Conservation (phyloP, 2,888 invertebrate genomes). For the Digitonthophagus gazella region DNA sequence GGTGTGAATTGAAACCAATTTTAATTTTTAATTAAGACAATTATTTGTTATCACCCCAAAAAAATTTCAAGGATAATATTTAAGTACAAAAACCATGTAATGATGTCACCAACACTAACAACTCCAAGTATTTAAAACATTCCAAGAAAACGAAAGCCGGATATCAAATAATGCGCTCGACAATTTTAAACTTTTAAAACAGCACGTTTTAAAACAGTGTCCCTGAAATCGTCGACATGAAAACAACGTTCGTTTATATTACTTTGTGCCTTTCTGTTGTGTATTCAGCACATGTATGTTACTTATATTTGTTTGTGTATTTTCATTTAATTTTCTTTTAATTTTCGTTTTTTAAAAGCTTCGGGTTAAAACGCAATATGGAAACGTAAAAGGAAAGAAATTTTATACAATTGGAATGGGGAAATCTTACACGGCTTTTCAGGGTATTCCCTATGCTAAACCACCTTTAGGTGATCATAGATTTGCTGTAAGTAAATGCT, state of each 20-base stretch:
- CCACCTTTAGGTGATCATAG: constrained; percentile 26
- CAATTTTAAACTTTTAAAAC: too few relatives aligned
- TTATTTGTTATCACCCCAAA: too few relatives aligned
- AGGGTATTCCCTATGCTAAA: constrained; percentile 26
- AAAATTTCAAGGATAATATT: too few relatives aligned
- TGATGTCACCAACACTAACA: background rate
- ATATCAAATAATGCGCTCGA: background rate
- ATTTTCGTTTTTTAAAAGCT: background rate
- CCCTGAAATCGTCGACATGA: background rate
- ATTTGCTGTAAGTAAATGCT: constrained; percentile 24
- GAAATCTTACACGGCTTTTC: constrained; percentile 25
- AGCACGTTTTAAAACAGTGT: background rate
- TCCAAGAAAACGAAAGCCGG: background rate
- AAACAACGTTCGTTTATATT: background rate
- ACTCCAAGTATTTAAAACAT: background rate
- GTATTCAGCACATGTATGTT: background rate
- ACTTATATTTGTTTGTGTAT: too few relatives aligned
- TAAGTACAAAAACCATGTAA: too few relatives aligned
- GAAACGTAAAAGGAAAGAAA: constrained; percentile 19
- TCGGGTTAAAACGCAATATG: constrained; percentile 19
- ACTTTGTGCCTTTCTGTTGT: background rate
- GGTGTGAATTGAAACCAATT: background rate
- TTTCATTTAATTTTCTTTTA: background rate
- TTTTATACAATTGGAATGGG: constrained; percentile 20
- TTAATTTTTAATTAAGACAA: background rate